phyloP scores from a whole-genome alignment of 2,797 vertebrate species.

The Platyrinchus mystaceus region DNA sequence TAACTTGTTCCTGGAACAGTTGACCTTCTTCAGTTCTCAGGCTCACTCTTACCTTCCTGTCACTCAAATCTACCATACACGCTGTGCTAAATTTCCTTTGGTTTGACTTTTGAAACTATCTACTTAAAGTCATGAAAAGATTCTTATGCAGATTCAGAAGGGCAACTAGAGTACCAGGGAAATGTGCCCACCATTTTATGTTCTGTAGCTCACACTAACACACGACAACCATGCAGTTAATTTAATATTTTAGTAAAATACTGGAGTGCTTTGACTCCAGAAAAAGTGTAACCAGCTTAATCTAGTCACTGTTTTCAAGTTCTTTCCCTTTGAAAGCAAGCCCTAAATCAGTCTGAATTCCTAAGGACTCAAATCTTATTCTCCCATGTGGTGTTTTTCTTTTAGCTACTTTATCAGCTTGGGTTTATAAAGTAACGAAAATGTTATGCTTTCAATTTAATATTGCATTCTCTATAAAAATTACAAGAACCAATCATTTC shows the following conservation, averaged over 20 bases:
- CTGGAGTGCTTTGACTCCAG: neutral
- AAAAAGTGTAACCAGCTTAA: neutral
- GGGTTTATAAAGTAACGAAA: neutral
- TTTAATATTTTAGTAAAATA: neutral
- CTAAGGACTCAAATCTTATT: neutral
- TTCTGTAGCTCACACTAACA: neutral
- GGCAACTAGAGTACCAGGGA: neutral
- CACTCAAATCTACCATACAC: neutral
- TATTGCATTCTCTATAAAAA: neutral
- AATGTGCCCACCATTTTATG: neutral
- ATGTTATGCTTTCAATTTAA: neutral
- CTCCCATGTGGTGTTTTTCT: neutral
- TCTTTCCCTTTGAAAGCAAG: neutral
- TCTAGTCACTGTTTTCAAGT: neutral
- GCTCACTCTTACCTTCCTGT: neutral
- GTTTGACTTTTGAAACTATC: neutral
- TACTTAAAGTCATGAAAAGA: neutral
- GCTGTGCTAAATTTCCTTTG: neutral
- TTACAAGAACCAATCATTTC: neutral
- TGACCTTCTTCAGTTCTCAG: neutral
- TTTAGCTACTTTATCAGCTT: neutral
- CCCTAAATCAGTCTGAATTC: neutral
- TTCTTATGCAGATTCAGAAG: neutral
- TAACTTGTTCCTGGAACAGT: neutral
- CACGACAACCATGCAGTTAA: fast-evolving